Evolutionary conservation across 2,797 vertebrate species (phyloP).

Genomic region (Malurus splendens): DNA sequence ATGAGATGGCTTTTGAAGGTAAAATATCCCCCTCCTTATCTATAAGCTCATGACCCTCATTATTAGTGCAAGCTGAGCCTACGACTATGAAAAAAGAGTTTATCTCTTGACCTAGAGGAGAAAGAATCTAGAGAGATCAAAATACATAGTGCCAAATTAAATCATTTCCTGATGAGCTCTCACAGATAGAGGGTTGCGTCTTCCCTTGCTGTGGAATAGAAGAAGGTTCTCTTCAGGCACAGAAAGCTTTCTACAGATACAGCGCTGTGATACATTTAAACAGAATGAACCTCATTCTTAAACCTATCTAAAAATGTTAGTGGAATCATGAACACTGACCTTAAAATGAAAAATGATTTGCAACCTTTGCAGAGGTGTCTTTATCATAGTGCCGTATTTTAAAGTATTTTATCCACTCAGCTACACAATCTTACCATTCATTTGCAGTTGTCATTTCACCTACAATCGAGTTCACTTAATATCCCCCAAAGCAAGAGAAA

Average conservation of each 20-base stretch:
- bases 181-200: background rate
- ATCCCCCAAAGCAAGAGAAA: constrained; percentile 44
- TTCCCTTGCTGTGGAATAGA: background rate
- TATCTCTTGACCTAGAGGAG: background rate
- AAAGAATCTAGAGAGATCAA: background rate
- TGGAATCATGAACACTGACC: constrained; percentile 39
- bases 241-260: background rate
- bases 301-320: constrained; percentile 47
- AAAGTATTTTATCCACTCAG: constrained; percentile 49
- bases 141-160: background rate
- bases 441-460: constrained; percentile 41
- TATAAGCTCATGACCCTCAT: background rate
- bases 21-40: background rate
- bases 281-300: constrained; percentile 21
- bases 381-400: constrained; percentile 26
- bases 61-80: background rate
- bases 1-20: background rate
- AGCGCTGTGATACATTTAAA: constrained; percentile 4
- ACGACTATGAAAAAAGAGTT: background rate
- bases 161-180: background rate
- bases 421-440: constrained; percentile 36
- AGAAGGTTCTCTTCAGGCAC: background rate
- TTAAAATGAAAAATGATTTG: constrained; percentile 53
- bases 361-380: constrained; percentile 44
- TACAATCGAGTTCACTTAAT: constrained; percentile 26